Evolutionary conservation across 2,888 invertebrate genomes (phyloP).

Genomic region (Sinhomidia bicolor): DNA sequence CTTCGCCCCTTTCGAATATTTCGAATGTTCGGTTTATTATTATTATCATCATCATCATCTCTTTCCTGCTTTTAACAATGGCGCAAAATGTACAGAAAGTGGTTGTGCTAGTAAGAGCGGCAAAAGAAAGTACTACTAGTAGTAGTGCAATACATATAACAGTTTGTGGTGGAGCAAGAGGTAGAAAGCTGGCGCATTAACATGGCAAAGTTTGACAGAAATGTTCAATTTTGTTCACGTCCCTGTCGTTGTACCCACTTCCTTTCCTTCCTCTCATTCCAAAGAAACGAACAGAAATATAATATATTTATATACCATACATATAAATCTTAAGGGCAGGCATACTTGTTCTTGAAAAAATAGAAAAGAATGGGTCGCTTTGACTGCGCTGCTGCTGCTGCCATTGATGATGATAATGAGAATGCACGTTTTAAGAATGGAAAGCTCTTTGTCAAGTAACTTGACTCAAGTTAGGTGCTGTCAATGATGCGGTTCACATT

Average conservation of each 20-base stretch:
- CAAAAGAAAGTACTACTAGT: background rate
- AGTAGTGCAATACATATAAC: background rate
- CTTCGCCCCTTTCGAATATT: too few relatives aligned
- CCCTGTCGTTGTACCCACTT: slow-evolving; percentile 14
- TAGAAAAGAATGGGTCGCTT: background rate
- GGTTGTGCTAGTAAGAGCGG: background rate
- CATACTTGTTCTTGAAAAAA: slow-evolving; percentile 3
- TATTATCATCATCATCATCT: slow-evolving; percentile 1
- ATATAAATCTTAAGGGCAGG: background rate
- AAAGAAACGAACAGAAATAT: too few relatives aligned
- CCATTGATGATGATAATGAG: slow-evolving; percentile 32
- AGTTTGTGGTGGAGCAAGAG: too few relatives aligned
- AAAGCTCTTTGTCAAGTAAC: background rate
- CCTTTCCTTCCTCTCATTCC: background rate
- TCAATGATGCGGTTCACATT: background rate
- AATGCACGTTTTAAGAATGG: background rate
- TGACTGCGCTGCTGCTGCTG: background rate
- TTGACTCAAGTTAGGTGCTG: background rate
- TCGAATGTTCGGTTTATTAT: too few relatives aligned
- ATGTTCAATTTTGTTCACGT: slow-evolving; percentile 42
- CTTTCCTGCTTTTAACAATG: background rate
- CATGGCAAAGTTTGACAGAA: slow-evolving; percentile 52
- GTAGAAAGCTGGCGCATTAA: background rate
- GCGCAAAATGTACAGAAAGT: background rate
- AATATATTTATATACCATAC: too few relatives aligned